Evolutionary conservation across 2,797 vertebrate species (phyloP), one percentile per base, ranked within the genome.

Genomic region (Lutjanus campechanus): DNA sequence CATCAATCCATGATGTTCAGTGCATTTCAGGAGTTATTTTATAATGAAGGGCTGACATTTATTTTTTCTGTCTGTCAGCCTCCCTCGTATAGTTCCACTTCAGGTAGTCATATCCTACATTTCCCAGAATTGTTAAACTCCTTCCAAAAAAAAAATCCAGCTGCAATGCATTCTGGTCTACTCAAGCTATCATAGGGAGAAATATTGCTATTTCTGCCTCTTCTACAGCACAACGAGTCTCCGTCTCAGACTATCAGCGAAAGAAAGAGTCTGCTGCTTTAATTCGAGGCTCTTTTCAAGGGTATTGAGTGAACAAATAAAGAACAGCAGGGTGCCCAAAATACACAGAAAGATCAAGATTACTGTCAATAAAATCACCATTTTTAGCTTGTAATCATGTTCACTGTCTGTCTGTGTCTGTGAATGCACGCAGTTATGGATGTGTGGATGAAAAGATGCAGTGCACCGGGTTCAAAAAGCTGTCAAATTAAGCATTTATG

Each of bases 1-100:
- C 90, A 93, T 93, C 89, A 85, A 85, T 88, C 73, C 77, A 16
- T 81, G 72, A 82, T 73, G 89, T 76, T 83, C 81, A 49, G 50
- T 73, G 81, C 77, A 83, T 92, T 88, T 87, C 84, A 86, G 85
- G 84, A 88, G 78, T 70, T 82, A 75, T 89, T 85, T 89, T 66
- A 88, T 85, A 91, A 88, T 82, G 82, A 89, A 87, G 73, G 59
- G 65, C 74, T 86, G 82, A 59, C 69, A 80, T 90, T 86, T 90
- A 77, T 71, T 83, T 70, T 16, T 49, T 65, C 55, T n/a, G 25
- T 40, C 71, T 79, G 79, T 74, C 87, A 85, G 55, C 53, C 58
- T 80, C 47, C 70, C 73, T 73, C 44, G 8, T 85, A 73, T 77
- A 16, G 62, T 65, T 73, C 43, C 65, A 81, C 81, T 80, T 77